Evolutionary conservation across 1,140 invertebrate genomes (phyloP), one percentile per base, ranked within the genome.

Genomic region (Drosophila prosaltans): DNA sequence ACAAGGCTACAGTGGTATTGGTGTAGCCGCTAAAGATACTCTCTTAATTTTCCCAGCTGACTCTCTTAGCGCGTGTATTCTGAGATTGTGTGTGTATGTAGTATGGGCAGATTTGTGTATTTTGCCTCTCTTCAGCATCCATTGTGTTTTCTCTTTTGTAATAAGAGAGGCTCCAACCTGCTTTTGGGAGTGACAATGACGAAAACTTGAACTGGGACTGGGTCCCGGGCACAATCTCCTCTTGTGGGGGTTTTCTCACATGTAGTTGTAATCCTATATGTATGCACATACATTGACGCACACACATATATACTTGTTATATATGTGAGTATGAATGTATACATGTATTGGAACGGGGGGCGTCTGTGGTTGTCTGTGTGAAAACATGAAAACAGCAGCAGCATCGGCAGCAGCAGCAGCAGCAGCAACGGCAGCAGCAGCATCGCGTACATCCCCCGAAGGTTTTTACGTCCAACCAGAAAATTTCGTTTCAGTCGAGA

Each of bases 401-500:
- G 70, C 68, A 48, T 64, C 75, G 43, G 32, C 32, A 30, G 59
- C 69, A 68, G 70, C 69, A 45, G 51, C 69, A 61, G 65, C 78
- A 76, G 69, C 80, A 60, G n/a, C 80, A 69, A 74, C 78, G 74
- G 32, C 73, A 58, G 64, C 70, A 24, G 32, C 66, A 54, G 62
- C 71, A 62, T 65, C 82, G 69, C 83, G 83, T 68, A 89, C 81
- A 91, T 91, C 91, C 90, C 90, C 90, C 78, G 81, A 86, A 91
- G 90, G 90, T 91, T 73, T 91, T 91, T 90, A 81, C 73, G 90
- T 85, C 90, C 90, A 91, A 91, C 83, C 85, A 90, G 90, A 91
- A 91, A 91, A 91, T 90, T 81, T 79, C 84, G 91, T 69, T 91
- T 91, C 90, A 91, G 86, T 91, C 86, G 90, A 91, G 88, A 91